Evolutionary conservation across 2,797 vertebrate species (phyloP), one percentile per base, ranked within the genome.

Genomic region (Lindbergichthys nudifrons): DNA sequence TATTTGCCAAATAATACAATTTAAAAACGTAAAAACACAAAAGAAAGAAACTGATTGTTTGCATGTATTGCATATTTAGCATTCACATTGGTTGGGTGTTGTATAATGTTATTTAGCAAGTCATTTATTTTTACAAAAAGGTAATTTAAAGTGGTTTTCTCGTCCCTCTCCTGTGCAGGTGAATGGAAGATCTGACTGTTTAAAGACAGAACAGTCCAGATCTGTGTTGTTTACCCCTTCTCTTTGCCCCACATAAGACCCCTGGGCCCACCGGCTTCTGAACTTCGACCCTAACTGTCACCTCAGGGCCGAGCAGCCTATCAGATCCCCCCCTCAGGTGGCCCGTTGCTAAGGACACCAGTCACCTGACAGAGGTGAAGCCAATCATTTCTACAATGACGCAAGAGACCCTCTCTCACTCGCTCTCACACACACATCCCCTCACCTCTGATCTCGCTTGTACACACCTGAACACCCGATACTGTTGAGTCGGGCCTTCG

Each of bases 401-500:
- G 21, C 54, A 12, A 70, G 62, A 85, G 73, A 79, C 54, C 62
- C 68, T 73, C 69, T 65, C 30, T 13, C 63, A 15, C 65, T 50
- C 62, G 66, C 80, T 75, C 70, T 39, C 75, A 39, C 77, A 73
- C 74, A 79, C 73, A 65, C 75, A 70, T 58, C 61, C 64, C 75
- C 75, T 84, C 86, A 92, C 87, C 87, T 88, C 84, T 88, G 88
- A 88, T 90, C 82, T 81, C 75, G 65, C 67, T 8, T 41, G 68
- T 51, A 81, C 84, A 88, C 82, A 74, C 86, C 87, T 87, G 80
- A 91, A 93, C 91, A 94, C 84, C 86, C 14, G 92, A 94, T 93
- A 94, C 88, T 75, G 77, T 92, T 93, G 87, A 93, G 81, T 87
- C 76, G 57, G 60, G 53, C 18, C 68, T 82, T 82, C 43, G 10